phyloP scores from a whole-genome alignment of 2,797 vertebrate species.

The Scleropages formosus region DNA sequence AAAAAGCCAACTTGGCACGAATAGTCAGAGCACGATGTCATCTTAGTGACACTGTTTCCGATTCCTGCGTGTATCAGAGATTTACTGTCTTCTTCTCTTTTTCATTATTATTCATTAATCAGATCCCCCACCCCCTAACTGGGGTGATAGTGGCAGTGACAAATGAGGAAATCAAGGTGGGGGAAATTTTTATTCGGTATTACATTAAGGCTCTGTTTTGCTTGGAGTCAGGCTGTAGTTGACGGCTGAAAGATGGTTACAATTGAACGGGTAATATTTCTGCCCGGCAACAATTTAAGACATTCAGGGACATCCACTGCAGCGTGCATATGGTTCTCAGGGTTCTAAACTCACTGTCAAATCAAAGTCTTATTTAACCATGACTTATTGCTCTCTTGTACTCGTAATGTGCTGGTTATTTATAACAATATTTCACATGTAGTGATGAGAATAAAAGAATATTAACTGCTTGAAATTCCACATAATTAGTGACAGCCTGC shows the following conservation, averaged over 20 bases:
- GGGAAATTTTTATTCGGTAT: constrained; percentile 32
- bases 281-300: constrained; percentile 5
- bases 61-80: constrained; percentile 6
- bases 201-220: constrained; percentile 32
- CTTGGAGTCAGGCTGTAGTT: constrained; percentile 22
- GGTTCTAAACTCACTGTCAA: not conserved
- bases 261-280: constrained; percentile 20
- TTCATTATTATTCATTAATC: constrained; percentile 31
- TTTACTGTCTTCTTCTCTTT: constrained; percentile 9
- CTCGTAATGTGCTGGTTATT: not conserved
- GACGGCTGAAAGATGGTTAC: constrained; percentile 14
- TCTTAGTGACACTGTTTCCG: not conserved
- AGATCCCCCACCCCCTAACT: constrained; percentile 2
- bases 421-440: not conserved
- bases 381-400: not conserved
- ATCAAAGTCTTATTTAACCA: constrained; percentile 8
- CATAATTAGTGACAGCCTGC: not conserved
- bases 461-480: not conserved
- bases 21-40: constrained; percentile 4
- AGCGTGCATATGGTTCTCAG: not conserved
- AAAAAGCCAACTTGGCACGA: not conserved
- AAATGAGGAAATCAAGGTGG: constrained; percentile 29
- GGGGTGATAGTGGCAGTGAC: constrained; percentile 26
- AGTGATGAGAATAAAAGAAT: not conserved
- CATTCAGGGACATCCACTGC: not conserved